These are phyloP conservation scores for Molothrus ater DNA, from an alignment of 2,797 vertebrate species.

Conservation along the genomic window DNA sequence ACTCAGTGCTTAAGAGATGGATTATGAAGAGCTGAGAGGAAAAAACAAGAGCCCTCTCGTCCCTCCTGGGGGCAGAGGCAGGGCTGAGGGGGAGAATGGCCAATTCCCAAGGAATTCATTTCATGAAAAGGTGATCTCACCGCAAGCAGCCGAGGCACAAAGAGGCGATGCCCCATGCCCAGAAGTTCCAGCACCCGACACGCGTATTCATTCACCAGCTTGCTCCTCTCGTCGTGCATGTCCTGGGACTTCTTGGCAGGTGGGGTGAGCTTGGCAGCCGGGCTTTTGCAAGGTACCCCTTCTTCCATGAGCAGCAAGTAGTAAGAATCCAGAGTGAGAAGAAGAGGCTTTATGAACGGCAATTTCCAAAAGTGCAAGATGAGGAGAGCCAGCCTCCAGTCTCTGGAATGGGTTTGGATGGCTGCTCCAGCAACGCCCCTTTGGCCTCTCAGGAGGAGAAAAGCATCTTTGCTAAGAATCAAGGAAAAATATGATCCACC, in stretches of 20 bases:
- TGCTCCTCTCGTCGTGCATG: conserved; percentile 82
- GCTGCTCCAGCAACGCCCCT: conserved; percentile 34
- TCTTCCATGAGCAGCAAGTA: conserved; percentile 85
- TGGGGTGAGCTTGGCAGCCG: conserved; percentile 84
- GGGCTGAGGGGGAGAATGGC: background rate
- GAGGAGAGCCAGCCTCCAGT: conserved; percentile 59
- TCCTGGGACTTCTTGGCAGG: conserved; percentile 87
- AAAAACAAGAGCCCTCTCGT: background rate
- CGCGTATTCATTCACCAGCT: conserved; percentile 88
- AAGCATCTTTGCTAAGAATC: conserved; percentile 69
- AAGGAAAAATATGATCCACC: conserved; percentile 61
- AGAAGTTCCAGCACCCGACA: conserved; percentile 93
- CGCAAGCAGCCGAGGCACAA: conserved; percentile 96
- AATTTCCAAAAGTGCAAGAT: conserved; percentile 50
- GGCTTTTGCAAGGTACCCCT: conserved; percentile 84
- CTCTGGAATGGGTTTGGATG: conserved; percentile 1
- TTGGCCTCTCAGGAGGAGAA: conserved; percentile 33
- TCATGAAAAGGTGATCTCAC: conserved; percentile 83
- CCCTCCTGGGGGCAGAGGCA: background rate
- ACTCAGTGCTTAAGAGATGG: background rate
- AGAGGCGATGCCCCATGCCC: conserved; percentile 98
- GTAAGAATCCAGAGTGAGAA: conserved; percentile 83
- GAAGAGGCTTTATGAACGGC: conserved; percentile 48
- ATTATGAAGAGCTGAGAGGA: background rate
- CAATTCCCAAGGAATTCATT: conserved; percentile 43